Evolutionary conservation across 1,140 invertebrate genomes (phyloP).

Genomic region (Pogonognathellus flavescens): DNA sequence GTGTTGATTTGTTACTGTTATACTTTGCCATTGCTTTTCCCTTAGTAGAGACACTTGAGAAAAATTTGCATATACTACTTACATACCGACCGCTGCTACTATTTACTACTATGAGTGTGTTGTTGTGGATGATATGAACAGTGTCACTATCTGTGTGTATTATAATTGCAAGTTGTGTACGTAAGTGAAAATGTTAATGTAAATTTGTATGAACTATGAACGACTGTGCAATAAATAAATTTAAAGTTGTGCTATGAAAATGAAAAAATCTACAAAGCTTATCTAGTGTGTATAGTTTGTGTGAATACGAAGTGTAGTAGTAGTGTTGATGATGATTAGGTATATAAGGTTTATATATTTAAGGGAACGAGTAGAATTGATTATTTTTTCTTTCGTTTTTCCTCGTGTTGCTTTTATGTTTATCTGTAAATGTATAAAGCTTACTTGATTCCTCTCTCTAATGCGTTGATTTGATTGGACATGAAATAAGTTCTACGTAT

Average conservation of each 20-base stretch:
- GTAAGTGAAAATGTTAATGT: no score
- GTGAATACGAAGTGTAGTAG: no score
- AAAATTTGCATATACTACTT: no score
- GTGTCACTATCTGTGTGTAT: no score
- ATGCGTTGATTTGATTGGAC: neutral
- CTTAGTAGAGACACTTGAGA: no score
- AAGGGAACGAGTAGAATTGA: neutral
- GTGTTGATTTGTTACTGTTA: constrained; percentile 39
- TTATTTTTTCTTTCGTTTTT: constrained; percentile 5
- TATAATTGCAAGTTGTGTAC: no score
- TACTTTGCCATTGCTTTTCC: neutral
- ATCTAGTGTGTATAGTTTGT: neutral
- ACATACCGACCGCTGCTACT: no score
- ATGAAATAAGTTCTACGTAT: constrained; percentile 1
- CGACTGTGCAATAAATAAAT: constrained; percentile 5
- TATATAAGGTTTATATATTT: neutral
- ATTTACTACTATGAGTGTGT: no score
- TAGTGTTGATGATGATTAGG: neutral
- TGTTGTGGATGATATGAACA: no score
- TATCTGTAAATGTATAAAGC: neutral
- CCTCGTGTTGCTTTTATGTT: neutral
- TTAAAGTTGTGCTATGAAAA: neutral
- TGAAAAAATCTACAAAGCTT: neutral
- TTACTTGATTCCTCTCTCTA: neutral
- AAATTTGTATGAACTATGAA: no score